Base-by-base conservation (phyloP, 1,140 invertebrate genomes). In the Bombus waltoni region DNA sequence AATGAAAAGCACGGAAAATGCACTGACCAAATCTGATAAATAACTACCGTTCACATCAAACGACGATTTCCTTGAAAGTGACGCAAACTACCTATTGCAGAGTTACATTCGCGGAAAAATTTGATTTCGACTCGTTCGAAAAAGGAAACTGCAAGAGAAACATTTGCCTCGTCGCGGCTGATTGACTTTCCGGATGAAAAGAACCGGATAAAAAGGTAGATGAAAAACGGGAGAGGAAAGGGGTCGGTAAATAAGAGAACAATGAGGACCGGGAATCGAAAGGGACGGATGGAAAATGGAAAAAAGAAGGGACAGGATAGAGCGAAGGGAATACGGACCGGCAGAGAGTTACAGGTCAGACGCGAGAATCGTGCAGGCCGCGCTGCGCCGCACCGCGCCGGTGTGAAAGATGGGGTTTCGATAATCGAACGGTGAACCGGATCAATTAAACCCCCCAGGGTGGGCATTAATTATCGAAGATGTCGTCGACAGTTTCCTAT, bases 391-490 rank as follows among this genome's bases (percentile, higher is more conserved):
- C 66, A 42, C 47, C 62, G 57, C 73, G 65, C 44, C 74, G 32
- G 62, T 82, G 81, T 90, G 90, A 92, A 90, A 89, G 89, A 91
- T 90, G 78, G 80, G 78, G 66, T 87, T 83, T 87, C 90, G 91
- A 91, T 92, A 92, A 92, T 91, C 88, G 90, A 89, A 91, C 85
- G 72, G 83, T 83, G 86, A 91, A 91, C 82, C 88, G 87, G 87
- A 91, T 87, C 90, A 91, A 92, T 92, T 92, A 91, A 91, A 91
- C 79, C 81, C 87, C 82, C 40, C 81, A 74, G 73, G 82, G 65
- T 75, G 86, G 79, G 66, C 89, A 91, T 91, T 89, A 91, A 91
- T 91, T 91, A 91, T 91, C 78, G 85, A 83, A 87, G 85, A 83
- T 91, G 87, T 91, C 87, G 87, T 87, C 87, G 89, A 91, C 81